phyloP scores from a whole-genome alignment of 2,113 vertebrate genomes.

The Nycticebus coucang region DNA sequence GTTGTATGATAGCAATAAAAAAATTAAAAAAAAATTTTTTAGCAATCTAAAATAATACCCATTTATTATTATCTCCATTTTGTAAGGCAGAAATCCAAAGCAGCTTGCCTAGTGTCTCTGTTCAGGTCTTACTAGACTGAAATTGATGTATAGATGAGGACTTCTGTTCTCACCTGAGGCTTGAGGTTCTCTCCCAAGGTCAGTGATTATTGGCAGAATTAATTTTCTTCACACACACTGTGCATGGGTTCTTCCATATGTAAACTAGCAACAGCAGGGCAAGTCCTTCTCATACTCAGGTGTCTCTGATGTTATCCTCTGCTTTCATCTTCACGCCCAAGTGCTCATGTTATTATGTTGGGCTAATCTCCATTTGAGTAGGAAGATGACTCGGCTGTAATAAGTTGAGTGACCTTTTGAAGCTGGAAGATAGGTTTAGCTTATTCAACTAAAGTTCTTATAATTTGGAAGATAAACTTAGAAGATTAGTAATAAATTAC shows the following conservation, averaged over 20 bases:
- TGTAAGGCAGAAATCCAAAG: accelerated
- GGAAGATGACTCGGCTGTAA: not conserved
- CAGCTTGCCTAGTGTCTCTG: not conserved
- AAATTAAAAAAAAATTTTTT: too few species aligned
- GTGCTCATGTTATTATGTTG: not conserved
- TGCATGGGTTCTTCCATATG: not conserved
- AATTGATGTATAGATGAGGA: not conserved
- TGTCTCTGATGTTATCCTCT: not conserved
- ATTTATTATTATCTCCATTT: not conserved
- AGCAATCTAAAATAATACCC: too few species aligned
- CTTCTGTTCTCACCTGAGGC: not conserved
- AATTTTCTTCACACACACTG: not conserved
- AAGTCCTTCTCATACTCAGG: not conserved
- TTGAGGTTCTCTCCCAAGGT: not conserved
- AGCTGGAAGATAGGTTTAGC: not conserved
- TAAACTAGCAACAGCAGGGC: accelerated
- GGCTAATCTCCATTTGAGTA: not conserved
- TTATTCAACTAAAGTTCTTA: not conserved
- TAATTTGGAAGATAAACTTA: not conserved
- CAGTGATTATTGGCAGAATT: not conserved
- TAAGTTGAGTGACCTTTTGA: not conserved
- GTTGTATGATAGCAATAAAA: too few species aligned
- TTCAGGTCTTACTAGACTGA: accelerated
- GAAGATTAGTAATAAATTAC: not conserved
- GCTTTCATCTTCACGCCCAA: not conserved